phyloP scores from a whole-genome alignment of 2,113 vertebrate species.

The Ophthalmolycus amberensis region DNA sequence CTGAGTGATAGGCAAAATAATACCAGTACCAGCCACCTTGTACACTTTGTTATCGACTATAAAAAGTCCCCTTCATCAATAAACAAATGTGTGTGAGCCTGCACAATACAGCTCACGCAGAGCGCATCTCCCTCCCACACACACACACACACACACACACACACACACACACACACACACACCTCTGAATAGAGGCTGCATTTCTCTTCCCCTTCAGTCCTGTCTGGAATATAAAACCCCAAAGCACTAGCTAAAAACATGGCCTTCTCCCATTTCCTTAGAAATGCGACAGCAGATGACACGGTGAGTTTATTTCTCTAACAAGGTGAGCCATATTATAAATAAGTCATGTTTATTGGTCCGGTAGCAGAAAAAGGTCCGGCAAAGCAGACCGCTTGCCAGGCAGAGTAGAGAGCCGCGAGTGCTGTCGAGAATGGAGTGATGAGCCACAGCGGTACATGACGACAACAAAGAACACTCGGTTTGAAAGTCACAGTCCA shows the following conservation, averaged over 20 bases:
- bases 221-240: conserved; percentile 60
- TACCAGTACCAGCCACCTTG: not conserved
- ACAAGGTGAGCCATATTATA: conserved; percentile 42
- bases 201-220: conserved; percentile 50
- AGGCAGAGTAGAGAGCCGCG: too few relatives aligned
- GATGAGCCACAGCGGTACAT: conserved; percentile 27
- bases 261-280: conserved; percentile 36
- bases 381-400: conserved; percentile 4
- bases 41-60: conserved; percentile 24
- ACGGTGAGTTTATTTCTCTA: conserved; percentile 40
- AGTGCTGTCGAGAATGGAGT: not conserved
- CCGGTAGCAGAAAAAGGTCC: conserved; percentile 16
- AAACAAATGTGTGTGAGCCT: conserved; percentile 45
- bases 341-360: conserved; percentile 61
- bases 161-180: conserved; percentile 41
- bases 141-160: conserved; percentile 44
- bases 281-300: conserved; percentile 49
- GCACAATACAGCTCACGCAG: conserved; percentile 29
- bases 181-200: conserved; percentile 60
- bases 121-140: conserved; percentile 4
- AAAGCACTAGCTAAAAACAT: conserved; percentile 21
- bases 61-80: conserved; percentile 52
- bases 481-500: conserved; percentile 32
- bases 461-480: conserved; percentile 33
- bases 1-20: conserved; percentile 18